Percentiles rank a stretch among this genome's conserved stretches.
Conservation (phyloP, 2,113 vertebrate genomes). For the Thamnaconus septentrionalis region DNA sequence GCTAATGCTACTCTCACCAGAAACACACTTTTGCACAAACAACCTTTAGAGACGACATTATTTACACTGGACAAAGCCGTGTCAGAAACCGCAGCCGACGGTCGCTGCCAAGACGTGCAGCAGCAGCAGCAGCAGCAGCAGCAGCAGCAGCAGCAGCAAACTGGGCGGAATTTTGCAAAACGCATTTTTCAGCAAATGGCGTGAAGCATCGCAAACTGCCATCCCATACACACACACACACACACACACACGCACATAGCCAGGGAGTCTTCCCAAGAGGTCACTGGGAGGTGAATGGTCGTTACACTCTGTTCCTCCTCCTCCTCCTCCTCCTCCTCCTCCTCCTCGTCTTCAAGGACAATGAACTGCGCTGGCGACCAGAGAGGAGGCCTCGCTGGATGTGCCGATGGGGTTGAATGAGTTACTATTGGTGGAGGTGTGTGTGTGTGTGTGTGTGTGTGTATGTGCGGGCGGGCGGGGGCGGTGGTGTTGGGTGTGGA, state of each 20-base stretch:
- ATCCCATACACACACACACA: slow-evolving; percentile 22
- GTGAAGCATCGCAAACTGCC: slow-evolving; percentile 30
- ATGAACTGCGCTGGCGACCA: slow-evolving; percentile 59
- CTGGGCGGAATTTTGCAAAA: slow-evolving; percentile 64
- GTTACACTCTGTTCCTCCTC: slow-evolving; percentile 49
- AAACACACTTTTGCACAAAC: slow-evolving; percentile 69
- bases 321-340: slow-evolving; percentile 18
- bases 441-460: background rate
- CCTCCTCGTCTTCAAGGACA: slow-evolving; percentile 64
- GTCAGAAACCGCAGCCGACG: slow-evolving; percentile 68
- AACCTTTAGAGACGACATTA: slow-evolving; percentile 66
- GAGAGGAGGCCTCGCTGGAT: slow-evolving; percentile 48
- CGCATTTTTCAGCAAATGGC: slow-evolving; percentile 62
- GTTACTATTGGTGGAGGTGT: slow-evolving; percentile 21
- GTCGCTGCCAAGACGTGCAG: slow-evolving; percentile 54
- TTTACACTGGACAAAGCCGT: slow-evolving; percentile 71
- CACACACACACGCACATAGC: slow-evolving; percentile 37
- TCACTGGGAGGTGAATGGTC: slow-evolving; percentile 54
- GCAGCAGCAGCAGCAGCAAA: slow-evolving; percentile 42
- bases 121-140: too few species aligned
- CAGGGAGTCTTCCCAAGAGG: slow-evolving; percentile 48
- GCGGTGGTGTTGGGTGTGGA: background rate
- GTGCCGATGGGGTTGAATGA: slow-evolving; percentile 25
- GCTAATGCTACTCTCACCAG: slow-evolving; percentile 58
- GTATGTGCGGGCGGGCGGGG: too few species aligned